phyloP scores from a whole-genome alignment of 2,113 vertebrate genomes.

The Lepisosteus oculatus region DNA sequence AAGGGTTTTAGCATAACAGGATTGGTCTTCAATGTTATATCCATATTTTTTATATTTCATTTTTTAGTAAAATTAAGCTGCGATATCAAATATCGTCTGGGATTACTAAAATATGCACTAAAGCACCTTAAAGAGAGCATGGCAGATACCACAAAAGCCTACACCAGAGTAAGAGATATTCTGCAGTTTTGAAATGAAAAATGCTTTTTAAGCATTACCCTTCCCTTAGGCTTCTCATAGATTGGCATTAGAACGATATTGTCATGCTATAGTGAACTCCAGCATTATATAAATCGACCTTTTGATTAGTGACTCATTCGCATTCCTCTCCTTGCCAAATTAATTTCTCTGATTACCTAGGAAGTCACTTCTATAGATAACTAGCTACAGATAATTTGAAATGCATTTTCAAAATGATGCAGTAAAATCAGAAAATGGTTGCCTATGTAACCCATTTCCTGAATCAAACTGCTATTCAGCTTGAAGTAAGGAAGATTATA shows the following conservation, averaged over 20 bases:
- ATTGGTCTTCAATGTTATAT: conserved; percentile 18
- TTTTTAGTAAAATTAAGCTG: conserved; percentile 27
- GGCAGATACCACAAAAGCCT: conserved; percentile 7
- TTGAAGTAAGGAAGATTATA: background rate
- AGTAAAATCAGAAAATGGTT: conserved; percentile 1
- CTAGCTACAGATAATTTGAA: background rate
- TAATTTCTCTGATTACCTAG: conserved; percentile 4
- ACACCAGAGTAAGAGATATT: background rate
- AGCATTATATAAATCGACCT: conserved; percentile 4
- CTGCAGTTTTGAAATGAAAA: conserved; percentile 18
- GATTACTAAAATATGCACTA: conserved; percentile 16
- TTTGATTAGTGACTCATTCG: background rate
- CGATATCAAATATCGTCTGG: conserved; percentile 15
- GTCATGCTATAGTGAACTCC: background rate
- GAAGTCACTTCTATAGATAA: conserved; percentile 7
- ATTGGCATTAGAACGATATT: background rate
- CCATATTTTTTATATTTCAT: conserved; percentile 4
- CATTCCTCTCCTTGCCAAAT: conserved; percentile 2
- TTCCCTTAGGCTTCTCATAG: conserved; percentile 14
- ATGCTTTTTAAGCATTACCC: conserved; percentile 11
- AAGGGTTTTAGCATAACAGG: conserved; percentile 26
- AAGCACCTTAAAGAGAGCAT: conserved; percentile 22
- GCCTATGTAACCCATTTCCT: background rate
- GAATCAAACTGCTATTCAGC: background rate
- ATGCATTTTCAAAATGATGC: conserved; percentile 17